Conservation (phyloP, 64 coral and sea anemone genomes). For the Trachythela sp. region DNA sequence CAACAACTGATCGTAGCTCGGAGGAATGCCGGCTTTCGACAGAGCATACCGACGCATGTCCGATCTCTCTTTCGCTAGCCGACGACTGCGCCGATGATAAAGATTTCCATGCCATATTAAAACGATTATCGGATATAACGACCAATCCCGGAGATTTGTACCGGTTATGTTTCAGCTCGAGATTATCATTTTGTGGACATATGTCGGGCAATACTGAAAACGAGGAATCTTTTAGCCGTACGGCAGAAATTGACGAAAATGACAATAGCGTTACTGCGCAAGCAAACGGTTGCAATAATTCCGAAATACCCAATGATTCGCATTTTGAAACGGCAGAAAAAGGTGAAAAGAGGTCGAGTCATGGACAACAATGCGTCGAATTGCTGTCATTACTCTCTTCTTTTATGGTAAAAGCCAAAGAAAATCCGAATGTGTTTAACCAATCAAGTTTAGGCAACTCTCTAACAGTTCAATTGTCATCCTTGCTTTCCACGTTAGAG, state of each 20-base stretch:
- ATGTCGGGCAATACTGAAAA: background rate
- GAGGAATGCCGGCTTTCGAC: background rate
- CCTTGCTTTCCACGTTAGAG: background rate
- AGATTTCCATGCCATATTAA: background rate
- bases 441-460: background rate
- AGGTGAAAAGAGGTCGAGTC: background rate
- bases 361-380: background rate
- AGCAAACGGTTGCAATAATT: background rate
- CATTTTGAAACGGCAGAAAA: background rate
- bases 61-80: background rate
- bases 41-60: background rate
- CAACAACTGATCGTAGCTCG: background rate
- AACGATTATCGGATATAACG: background rate
- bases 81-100: background rate
- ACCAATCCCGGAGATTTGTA: background rate
- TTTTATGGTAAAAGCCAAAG: background rate
- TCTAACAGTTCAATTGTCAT: background rate
- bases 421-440: background rate
- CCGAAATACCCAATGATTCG: background rate
- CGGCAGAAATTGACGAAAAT: background rate
- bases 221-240: background rate
- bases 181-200: conserved; percentile 1
- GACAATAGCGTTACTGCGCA: background rate
- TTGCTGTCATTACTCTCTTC: background rate
- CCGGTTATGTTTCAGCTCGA: conserved; percentile 8